A percentile compares a stretch with the other conserved stretches of the same genome.
Evolutionary conservation across 2,797 vertebrate species (phyloP).

Genomic region (Coilia nasus): DNA sequence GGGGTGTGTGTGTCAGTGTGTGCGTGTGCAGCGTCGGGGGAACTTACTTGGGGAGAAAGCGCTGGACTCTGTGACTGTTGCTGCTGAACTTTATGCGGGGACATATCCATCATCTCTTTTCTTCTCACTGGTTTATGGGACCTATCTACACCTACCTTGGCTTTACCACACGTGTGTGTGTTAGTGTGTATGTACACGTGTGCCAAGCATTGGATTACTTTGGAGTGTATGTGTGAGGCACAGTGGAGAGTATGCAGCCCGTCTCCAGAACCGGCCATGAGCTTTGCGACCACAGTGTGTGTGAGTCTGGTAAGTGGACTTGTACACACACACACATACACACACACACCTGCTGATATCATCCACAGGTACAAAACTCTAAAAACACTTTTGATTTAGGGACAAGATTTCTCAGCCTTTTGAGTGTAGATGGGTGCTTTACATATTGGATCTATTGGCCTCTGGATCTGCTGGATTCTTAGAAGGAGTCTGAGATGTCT

Average conservation of each 20-base stretch:
- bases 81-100: neutral
- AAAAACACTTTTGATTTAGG: too few species aligned
- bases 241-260: neutral
- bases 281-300: constrained; percentile 7
- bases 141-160: neutral
- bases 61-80: neutral
- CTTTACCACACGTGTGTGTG: neutral
- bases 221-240: neutral
- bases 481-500: too few species aligned
- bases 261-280: neutral
- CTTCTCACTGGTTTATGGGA: neutral
- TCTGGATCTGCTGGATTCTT: too few species aligned
- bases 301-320: neutral
- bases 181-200: neutral
- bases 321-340: too few species aligned
- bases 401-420: too few species aligned
- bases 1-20: constrained; percentile 13
- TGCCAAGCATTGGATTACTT: too few species aligned
- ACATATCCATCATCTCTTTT: neutral
- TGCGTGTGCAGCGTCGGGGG: neutral
- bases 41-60: neutral
- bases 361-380: too few species aligned
- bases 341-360: too few species aligned
- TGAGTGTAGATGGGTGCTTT: too few species aligned
- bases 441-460: too few species aligned